A percentile compares a stretch with the other conserved stretches of the same genome.
phyloP scores from a whole-genome alignment of 2,113 vertebrate species.

The Climacteris rufus region DNA sequence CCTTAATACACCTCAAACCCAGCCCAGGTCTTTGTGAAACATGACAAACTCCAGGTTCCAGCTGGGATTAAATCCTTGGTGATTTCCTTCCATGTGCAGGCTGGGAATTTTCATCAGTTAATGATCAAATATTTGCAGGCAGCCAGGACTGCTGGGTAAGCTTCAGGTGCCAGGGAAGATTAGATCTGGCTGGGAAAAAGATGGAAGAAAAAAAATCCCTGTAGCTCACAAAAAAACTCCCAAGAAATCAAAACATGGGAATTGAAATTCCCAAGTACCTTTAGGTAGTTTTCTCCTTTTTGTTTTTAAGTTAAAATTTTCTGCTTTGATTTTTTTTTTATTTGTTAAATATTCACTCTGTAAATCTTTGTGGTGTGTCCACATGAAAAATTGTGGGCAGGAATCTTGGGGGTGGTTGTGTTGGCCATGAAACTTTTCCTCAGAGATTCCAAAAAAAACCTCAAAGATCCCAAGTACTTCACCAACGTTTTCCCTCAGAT shows the following conservation, averaged over 20 bases:
- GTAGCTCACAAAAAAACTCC: background rate
- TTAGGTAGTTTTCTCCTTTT: background rate
- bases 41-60: background rate
- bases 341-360: background rate
- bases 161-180: background rate
- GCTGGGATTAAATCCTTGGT: background rate
- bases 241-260: background rate
- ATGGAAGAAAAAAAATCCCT: background rate
- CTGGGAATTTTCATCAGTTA: background rate
- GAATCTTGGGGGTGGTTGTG: background rate
- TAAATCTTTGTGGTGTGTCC: accelerated
- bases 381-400: background rate
- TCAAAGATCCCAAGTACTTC: background rate
- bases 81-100: background rate
- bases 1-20: background rate
- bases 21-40: background rate
- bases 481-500: background rate
- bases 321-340: background rate
- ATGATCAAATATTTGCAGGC: background rate
- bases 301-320: background rate
- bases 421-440: background rate
- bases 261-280: background rate
- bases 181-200: background rate
- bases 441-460: background rate
- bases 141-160: background rate